Base-by-base conservation (phyloP, 2,797 vertebrate genomes). In the Loris lydekkerianus region DNA sequence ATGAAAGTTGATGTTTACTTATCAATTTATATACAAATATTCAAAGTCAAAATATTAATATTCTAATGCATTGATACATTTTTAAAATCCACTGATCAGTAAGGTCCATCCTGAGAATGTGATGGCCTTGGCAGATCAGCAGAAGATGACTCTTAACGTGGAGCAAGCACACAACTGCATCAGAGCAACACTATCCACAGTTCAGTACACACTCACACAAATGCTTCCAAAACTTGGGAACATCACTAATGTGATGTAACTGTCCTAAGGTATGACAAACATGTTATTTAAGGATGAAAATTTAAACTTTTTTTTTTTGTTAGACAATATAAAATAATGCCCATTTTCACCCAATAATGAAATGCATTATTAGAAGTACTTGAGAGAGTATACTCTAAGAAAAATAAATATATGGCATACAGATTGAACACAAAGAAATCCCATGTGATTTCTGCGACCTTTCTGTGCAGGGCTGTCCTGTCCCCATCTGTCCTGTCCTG, bases 161-260 rank as follows among this genome's bases (percentile, higher is more conserved):
- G 7, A 11, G 53, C 7, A 27, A 31, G 15, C 13, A n/a, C 2
- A 4, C 29, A 21, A n/a, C 40, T n/a, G 0, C 17, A 20, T 56
- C 23, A 56, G 15, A 53, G 3, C 18, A n/a, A 13, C 6, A 10
- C 1, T 5, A 5, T 4, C 27, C 31, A 37, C 14, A n/a, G 21
- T 31, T 67, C 29, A 20, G 17, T 17, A 60, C 21, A 61, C 8
- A 53, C 34, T 58, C 25, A 5, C 7, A 49, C 0, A 3, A 37
- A 58, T 14, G 11, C 3, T 34, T 7, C 7, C 61, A 40, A 13
- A 86, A 46, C 46, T 8, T 49, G 0, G 20, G 20, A 15, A 11
- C 29, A 5, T 61, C 10, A 15, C 53, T 81, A 37, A 27, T 60
- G 43, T 21, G 3, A 63, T 25, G 31, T 17, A 69, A 58, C 5